Base-by-base conservation (phyloP, 2,113 vertebrate species). In the Triplophysa rosa region DNA sequence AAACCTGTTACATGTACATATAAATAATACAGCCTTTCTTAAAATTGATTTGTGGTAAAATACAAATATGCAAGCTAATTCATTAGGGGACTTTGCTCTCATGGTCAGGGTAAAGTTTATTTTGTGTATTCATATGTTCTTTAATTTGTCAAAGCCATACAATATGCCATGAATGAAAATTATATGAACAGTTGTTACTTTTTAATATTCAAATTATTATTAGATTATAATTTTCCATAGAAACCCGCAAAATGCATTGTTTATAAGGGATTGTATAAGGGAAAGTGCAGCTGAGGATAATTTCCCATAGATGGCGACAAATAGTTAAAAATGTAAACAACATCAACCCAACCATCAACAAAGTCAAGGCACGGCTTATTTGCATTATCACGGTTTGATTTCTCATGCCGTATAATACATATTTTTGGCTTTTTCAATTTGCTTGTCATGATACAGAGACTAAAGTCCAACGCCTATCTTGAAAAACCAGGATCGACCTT, bases 301-400 rank as follows among this genome's bases (percentile, higher is more conserved):
- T 42, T 4, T 24, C 68, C 78, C 19, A 16, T 26, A 80, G 78
- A 73, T 71, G 68, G 78, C 68, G 61, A 47, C 78, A 80, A 45
- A 72, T 37, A 45, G 58, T 0, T 61, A 7, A 61, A 70, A n/a
- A 65, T 10, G n/a, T 42, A 45, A 73, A 11, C 54, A 59, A 14
- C 67, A 26, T 40, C 16, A n/a, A n/a, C n/a, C 26, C 16, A 8
- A 33, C 2, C 52, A 21, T 14, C 19, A 37, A 21, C 54, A 14
- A 37, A 21, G 69, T 58, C 29, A 59, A 17, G 45, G 8, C 9
- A 71, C 1, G 49, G 6, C 12, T 16, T 59, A 23, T 23, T 42
- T 21, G 26, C 29, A 59, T 37, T 14, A 23, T 10, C 33, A 17
- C 23, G n/a, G n/a, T 6, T 73, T 14, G 9, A 14, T 42, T 42